A percentile compares a stretch with the other conserved stretches of the same genome.
These are phyloP conservation scores for Hippopotamyrus pictus DNA, from an alignment of 2,797 vertebrate species.

Conservation along the genomic window DNA sequence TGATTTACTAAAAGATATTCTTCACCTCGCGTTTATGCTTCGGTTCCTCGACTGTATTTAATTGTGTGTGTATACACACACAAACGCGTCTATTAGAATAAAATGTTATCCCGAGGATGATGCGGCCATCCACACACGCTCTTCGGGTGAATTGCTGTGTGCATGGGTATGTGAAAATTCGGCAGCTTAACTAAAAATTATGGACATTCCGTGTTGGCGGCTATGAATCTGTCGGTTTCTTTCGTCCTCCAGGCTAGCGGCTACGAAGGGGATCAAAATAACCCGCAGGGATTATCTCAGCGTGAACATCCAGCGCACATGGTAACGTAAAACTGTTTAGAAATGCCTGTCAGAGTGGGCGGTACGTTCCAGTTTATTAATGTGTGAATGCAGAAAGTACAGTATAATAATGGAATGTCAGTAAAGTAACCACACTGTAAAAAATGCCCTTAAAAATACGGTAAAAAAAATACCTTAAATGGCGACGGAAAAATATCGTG, in stretches of 20 bases:
- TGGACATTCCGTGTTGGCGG: not conserved
- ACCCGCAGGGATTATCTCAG: slow-evolving; percentile 57
- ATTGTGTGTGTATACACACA: not conserved
- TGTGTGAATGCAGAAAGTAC: not conserved
- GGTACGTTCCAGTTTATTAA: not conserved
- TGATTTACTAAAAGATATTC: not conserved
- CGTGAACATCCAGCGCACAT: slow-evolving; percentile 59
- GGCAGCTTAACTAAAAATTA: not conserved
- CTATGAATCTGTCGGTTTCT: not conserved
- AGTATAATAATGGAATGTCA: not conserved
- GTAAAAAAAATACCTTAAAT: too few species aligned
- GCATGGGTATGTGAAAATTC: not conserved
- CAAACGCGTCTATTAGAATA: not conserved
- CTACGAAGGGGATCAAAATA: slow-evolving; percentile 59
- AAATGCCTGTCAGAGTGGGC: not conserved
- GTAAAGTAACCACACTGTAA: not conserved
- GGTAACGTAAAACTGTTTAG: slow-evolving; percentile 39
- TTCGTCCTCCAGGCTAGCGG: slow-evolving; percentile 51
- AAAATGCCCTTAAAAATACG: too few species aligned
- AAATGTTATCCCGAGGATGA: not conserved
- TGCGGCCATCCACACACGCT: not conserved
- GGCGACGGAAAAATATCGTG: too few species aligned
- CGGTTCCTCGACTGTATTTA: not conserved
- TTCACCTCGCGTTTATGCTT: not conserved
- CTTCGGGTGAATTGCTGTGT: not conserved